Evolutionary conservation across 2,888 invertebrate species (phyloP).

Genomic region (Rotaria macrura): DNA sequence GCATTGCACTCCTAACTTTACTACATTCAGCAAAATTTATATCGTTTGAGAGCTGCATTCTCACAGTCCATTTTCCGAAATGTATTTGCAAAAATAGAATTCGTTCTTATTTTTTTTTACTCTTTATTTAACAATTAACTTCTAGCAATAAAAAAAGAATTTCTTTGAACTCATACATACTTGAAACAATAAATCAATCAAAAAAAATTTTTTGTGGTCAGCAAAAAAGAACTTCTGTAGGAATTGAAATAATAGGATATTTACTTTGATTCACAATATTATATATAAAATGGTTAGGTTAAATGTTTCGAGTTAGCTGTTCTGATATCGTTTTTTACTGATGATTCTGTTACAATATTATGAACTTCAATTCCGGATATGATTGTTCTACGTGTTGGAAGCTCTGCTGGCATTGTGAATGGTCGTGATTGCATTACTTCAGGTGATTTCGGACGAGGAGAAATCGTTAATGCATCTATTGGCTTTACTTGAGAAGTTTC

Average conservation of each 20-base stretch:
- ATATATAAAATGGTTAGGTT: neutral
- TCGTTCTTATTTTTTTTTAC: neutral
- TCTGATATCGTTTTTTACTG: neutral
- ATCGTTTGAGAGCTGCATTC: no score
- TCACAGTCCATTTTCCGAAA: no score
- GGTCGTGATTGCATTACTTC: neutral
- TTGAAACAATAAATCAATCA: neutral
- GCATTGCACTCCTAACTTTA: no score
- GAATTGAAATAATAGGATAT: neutral
- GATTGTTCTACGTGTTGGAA: neutral
- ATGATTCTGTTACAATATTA: neutral
- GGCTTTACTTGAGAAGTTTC: neutral
- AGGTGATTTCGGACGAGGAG: neutral
- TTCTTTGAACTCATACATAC: neutral
- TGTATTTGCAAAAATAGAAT: no score
- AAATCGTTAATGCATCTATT: neutral
- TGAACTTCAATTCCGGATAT: neutral
- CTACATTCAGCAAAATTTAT: no score
- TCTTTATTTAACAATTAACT: neutral
- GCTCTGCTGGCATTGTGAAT: neutral
- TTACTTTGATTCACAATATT: neutral
- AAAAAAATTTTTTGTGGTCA: no score
- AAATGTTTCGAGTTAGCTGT: neutral
- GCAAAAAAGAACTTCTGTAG: neutral
- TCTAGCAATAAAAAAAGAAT: neutral